Evolutionary conservation across 2,888 invertebrate genomes (phyloP).

Genomic region (Ichneumon xanthorius): DNA sequence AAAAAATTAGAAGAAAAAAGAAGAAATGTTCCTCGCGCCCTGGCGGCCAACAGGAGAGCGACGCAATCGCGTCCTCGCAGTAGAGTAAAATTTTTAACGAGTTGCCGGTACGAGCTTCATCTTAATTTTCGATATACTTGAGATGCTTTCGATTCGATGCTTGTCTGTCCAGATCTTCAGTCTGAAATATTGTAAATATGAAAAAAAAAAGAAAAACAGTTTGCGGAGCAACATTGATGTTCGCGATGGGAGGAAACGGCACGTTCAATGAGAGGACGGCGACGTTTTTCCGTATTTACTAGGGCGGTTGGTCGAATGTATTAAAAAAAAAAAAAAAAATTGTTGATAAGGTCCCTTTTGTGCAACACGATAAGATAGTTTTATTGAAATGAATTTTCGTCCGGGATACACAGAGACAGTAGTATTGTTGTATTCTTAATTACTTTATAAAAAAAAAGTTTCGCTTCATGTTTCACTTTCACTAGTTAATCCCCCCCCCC

Average conservation of each 20-base stretch:
- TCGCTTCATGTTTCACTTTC: conserved; percentile 35
- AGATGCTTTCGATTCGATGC: not conserved
- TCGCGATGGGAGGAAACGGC: not conserved
- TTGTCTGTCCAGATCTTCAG: conserved; percentile 22
- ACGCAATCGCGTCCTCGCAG: not conserved
- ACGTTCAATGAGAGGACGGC: not conserved
- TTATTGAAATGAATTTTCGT: conserved; percentile 50
- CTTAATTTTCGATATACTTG: conserved; percentile 17
- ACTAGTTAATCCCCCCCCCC: not conserved
- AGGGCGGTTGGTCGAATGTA: conserved; percentile 65
- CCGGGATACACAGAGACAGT: conserved; percentile 26
- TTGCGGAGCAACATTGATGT: conserved; percentile 6
- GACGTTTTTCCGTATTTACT: conserved; percentile 48
- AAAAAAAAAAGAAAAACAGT: not conserved
- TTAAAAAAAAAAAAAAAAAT: conserved; percentile 60
- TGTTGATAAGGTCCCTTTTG: conserved; percentile 58
- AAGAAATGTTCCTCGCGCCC: conserved; percentile 44
- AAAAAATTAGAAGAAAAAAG: not conserved
- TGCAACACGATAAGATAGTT: conserved; percentile 35
- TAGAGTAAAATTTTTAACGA: conserved; percentile 19
- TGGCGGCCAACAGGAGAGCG: conserved; percentile 34
- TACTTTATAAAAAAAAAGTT: conserved; percentile 25
- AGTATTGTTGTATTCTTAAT: conserved; percentile 38
- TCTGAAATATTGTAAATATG: conserved; percentile 43
- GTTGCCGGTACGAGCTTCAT: not conserved